Percentiles rank a stretch among this genome's conserved stretches.
Conservation (phyloP, 2,888 invertebrate species). For the Abrostola tripartita region DNA sequence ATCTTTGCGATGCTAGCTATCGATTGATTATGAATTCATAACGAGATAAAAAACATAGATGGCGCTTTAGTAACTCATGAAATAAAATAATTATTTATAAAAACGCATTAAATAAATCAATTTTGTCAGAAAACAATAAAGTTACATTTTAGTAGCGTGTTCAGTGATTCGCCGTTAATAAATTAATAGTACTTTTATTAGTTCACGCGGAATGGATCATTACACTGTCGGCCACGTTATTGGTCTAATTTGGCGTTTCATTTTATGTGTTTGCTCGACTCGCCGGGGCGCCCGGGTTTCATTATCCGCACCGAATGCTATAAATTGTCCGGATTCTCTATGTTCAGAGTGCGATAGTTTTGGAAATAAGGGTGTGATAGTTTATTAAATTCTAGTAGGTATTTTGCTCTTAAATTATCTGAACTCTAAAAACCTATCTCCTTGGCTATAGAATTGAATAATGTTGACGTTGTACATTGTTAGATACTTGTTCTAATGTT, state of each 20-base stretch:
- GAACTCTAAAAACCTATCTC: too few species aligned
- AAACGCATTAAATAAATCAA: not conserved
- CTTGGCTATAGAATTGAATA: too few species aligned
- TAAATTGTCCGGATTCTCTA: slow-evolving; percentile 67
- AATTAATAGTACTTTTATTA: slow-evolving; percentile 61
- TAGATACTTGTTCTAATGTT: too few species aligned
- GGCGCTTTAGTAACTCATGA: not conserved
- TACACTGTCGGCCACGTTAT: slow-evolving; percentile 74
- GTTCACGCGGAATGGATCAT: slow-evolving; percentile 61
- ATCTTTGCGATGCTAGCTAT: slow-evolving; percentile 1
- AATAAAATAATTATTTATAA: not conserved
- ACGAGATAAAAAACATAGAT: not conserved
- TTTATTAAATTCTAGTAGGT: not conserved
- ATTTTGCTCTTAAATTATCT: too few species aligned
- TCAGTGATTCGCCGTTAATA: slow-evolving; percentile 52
- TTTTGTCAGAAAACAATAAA: slow-evolving; percentile 18
- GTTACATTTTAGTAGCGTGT: slow-evolving; percentile 57
- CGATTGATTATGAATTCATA: slow-evolving; percentile 7
- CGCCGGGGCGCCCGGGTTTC: slow-evolving; percentile 73
- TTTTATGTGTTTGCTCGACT: slow-evolving; percentile 76
- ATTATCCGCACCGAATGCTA: slow-evolving; percentile 73
- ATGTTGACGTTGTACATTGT: too few species aligned
- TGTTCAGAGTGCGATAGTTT: slow-evolving; percentile 47
- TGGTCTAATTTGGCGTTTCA: slow-evolving; percentile 74
- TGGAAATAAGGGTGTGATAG: slow-evolving; percentile 27